Evolutionary conservation across 1,140 invertebrate genomes (phyloP).

Genomic region (Lepeophtheirus salmonis): DNA sequence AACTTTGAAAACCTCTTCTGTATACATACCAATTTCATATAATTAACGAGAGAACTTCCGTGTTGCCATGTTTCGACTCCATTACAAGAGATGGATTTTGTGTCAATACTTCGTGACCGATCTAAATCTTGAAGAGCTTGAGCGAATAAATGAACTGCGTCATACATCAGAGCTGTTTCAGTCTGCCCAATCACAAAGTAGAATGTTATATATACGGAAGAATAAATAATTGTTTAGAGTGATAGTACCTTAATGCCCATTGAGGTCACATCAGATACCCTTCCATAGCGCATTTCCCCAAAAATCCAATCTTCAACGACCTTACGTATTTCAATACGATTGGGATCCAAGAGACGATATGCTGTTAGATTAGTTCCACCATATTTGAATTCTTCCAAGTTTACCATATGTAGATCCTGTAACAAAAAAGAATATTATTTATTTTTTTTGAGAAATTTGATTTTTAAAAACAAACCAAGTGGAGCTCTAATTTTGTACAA

Average conservation of each 20-base stretch:
- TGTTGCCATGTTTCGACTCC: constrained; percentile 77
- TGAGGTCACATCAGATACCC: not conserved
- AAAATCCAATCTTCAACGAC: constrained; percentile 21
- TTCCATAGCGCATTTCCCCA: constrained; percentile 18
- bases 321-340: constrained; percentile 46
- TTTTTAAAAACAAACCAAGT: no score
- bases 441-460: no score
- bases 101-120: constrained; percentile 42
- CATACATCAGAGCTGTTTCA: constrained; percentile 84
- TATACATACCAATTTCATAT: constrained; percentile 81
- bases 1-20: no score
- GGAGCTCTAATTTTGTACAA: no score
- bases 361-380: constrained; percentile 82
- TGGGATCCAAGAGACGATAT: constrained; percentile 58
- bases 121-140: constrained; percentile 79
- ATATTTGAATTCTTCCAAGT: constrained; percentile 79
- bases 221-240: no score
- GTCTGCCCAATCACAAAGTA: constrained; percentile 34
- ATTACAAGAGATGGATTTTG: constrained; percentile 68
- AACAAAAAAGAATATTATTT: no score
- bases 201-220: not conserved
- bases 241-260: not conserved
- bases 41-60: constrained; percentile 84
- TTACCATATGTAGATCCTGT: constrained; percentile 68
- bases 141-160: constrained; percentile 79